Base-by-base conservation (phyloP, 2,797 vertebrate genomes). In the Alauda arvensis region DNA sequence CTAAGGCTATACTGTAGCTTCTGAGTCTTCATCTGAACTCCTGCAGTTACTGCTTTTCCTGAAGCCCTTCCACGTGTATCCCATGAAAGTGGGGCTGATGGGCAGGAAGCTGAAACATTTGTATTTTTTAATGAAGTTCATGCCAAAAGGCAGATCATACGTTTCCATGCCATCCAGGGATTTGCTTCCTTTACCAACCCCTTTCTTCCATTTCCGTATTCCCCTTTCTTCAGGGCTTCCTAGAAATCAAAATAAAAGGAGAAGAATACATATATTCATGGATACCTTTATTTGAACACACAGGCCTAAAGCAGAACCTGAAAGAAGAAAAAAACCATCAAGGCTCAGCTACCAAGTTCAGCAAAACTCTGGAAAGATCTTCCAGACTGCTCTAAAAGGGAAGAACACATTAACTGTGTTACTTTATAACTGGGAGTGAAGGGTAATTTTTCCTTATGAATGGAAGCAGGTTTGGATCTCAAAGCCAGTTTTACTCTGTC, bases 81-180 rank as follows among this genome's bases (percentile, higher is more conserved):
- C 99, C 26, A 95, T 43, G 69, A 99, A 99, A 53, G 98, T 98
- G 13, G 99, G 99, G 95, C 99, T 99, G 96, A 99, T 97, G 71
- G 99, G 99, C 65, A 99, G 80, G 95, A 99, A 98, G 95, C 97
- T 98, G 97, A 99, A 99, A 93, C 98, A 90, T 15, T 95, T 82
- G 95, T 98, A 96, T 68, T 98, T 98, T 75, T 96, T 97, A 79
- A 99, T 96, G 45, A 98, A 96, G 97, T 98, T 97, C 99, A 99
- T 99, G 89, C 98, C 99, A 59, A 99, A 98, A 0, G 99, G 99
- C 82, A 99, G 96, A 92, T 99, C 98, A 1, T 99, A 99, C 0
- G 98, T 99, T 34, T 98, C 97, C 98, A 98, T 98, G 85, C 98
- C 98, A 14, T 99, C 98, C 24, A 98, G 95, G 9, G 98, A 98